Conservation (phyloP, 2,113 vertebrate genomes). For the Uria lomvia region DNA sequence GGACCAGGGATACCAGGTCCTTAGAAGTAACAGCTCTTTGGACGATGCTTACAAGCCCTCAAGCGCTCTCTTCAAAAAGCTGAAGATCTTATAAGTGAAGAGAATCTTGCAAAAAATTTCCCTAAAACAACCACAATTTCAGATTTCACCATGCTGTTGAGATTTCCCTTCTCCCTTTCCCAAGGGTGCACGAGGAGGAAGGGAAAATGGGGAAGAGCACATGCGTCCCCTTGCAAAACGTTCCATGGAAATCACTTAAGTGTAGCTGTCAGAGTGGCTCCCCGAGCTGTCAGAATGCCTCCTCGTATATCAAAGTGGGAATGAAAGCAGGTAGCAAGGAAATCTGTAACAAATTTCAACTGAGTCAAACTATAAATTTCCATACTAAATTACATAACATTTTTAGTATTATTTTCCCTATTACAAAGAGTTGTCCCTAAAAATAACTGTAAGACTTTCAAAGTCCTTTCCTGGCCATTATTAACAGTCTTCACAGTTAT, state of each 20-base stretch:
- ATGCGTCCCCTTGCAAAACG: background rate
- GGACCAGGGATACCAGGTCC: background rate
- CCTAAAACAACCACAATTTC: background rate
- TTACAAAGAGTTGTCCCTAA: constrained; percentile 1
- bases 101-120: background rate
- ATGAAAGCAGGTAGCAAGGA: constrained; percentile 28
- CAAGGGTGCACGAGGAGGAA: background rate
- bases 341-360: constrained; percentile 11
- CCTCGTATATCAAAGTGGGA: constrained; percentile 18
- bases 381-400: constrained; percentile 5
- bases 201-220: background rate
- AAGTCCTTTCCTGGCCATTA: background rate
- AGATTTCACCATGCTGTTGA: background rate
- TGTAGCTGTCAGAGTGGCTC: background rate
- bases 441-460: constrained; percentile 8
- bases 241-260: background rate
- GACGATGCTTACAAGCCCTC: background rate
- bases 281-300: background rate
- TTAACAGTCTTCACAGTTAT: background rate
- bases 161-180: background rate
- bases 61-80: background rate
- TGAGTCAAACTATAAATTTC: background rate
- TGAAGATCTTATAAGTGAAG: background rate
- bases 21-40: background rate
- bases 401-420: constrained; percentile 9